Conservation (phyloP, 2,888 invertebrate genomes). For the Catocala sponsa region DNA sequence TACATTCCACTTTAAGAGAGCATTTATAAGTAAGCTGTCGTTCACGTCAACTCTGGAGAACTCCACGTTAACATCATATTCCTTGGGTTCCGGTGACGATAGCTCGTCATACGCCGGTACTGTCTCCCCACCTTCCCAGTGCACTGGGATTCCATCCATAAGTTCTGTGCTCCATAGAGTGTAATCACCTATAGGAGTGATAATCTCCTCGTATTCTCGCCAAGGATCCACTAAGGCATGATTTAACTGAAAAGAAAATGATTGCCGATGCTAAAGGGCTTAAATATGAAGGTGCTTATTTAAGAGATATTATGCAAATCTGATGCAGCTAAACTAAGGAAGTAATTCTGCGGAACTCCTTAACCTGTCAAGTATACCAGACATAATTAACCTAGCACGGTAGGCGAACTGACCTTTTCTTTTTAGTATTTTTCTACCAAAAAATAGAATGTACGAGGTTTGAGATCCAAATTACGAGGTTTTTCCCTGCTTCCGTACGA, state of each 20-base stretch:
- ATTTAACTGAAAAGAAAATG: constrained; percentile 41
- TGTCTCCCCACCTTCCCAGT: constrained; percentile 27
- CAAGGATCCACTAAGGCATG: constrained; percentile 34
- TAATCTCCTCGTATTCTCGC: constrained; percentile 24
- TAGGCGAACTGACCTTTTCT: too few species aligned
- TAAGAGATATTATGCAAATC: too few species aligned
- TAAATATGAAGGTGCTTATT: too few species aligned
- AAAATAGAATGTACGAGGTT: too few species aligned
- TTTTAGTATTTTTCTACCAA: too few species aligned
- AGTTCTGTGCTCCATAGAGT: constrained; percentile 47
- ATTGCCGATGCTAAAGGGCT: too few species aligned
- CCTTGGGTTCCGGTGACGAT: constrained; percentile 17
- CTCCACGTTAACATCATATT: constrained; percentile 40
- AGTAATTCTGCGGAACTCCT: too few species aligned
- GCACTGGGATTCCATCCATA: constrained; percentile 25
- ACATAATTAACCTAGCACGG: too few species aligned
- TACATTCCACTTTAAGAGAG: constrained; percentile 49
- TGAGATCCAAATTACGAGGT: too few species aligned
- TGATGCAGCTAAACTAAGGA: too few species aligned
- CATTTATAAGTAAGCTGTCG: constrained; percentile 13
- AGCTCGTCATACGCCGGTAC: constrained; percentile 25
- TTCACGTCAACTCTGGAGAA: constrained; percentile 5
- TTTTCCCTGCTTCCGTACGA: too few species aligned
- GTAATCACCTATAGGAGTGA: constrained; percentile 32
- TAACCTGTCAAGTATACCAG: too few species aligned